phyloP scores from a whole-genome alignment of 2,888 invertebrate genomes.

The Nephrocerus scutellatus region DNA sequence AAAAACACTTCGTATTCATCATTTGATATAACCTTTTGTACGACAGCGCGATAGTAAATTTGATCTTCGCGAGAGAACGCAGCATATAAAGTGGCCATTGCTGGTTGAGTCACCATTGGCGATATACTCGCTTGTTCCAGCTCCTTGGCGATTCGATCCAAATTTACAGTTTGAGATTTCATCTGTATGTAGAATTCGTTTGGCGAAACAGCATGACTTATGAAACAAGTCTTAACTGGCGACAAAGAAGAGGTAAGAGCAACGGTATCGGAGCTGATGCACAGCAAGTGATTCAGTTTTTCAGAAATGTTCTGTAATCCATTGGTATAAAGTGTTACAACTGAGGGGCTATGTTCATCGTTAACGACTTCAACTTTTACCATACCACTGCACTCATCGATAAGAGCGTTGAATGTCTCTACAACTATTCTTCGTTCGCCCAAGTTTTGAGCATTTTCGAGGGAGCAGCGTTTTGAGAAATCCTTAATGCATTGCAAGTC shows the following conservation, averaged over 20 bases:
- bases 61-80: constrained; percentile 59
- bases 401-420: constrained; percentile 33
- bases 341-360: constrained; percentile 25
- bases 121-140: constrained; percentile 32
- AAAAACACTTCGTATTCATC: constrained; percentile 63
- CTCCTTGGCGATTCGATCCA: constrained; percentile 32
- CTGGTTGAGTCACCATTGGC: too few relatives aligned
- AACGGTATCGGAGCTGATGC: too few relatives aligned
- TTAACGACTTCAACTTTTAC: constrained; percentile 35
- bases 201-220: constrained; percentile 60
- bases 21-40: constrained; percentile 61
- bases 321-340: constrained; percentile 32
- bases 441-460: constrained; percentile 51
- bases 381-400: constrained; percentile 34
- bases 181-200: constrained; percentile 67
- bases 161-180: constrained; percentile 45
- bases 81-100: too few relatives aligned
- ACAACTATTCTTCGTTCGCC: constrained; percentile 25
- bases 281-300: constrained; percentile 33
- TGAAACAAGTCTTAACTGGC: constrained; percentile 54
- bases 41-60: constrained; percentile 75
- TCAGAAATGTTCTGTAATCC: constrained; percentile 34
- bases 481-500: constrained; percentile 53
- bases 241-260: too few relatives aligned
- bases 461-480: constrained; percentile 54